These are phyloP conservation scores for Columbina picui DNA, from an alignment of 2,113 vertebrate genomes.

Conservation along the genomic window DNA sequence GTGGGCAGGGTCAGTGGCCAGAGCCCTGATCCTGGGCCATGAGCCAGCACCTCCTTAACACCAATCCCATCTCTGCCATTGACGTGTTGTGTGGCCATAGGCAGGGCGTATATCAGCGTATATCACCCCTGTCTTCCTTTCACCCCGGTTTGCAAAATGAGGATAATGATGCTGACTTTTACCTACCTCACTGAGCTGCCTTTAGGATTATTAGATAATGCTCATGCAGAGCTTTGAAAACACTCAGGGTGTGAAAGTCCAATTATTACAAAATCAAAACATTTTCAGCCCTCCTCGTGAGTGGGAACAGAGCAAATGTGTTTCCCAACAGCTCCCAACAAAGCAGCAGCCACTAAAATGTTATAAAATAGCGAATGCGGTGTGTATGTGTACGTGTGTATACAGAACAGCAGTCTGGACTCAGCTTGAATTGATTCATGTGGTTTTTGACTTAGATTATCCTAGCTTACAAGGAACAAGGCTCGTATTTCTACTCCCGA, in stretches of 20 bases:
- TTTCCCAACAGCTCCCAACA: neutral
- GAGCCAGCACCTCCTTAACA: neutral
- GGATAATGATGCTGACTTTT: neutral
- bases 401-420: neutral
- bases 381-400: neutral
- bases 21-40: neutral
- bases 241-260: neutral
- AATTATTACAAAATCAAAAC: neutral
- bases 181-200: slow-evolving; percentile 21
- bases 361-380: neutral
- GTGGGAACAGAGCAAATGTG: neutral
- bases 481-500: slow-evolving; percentile 24
- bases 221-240: neutral
- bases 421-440: slow-evolving; percentile 15
- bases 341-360: neutral
- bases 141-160: neutral
- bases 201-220: neutral
- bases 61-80: slow-evolving; percentile 22
- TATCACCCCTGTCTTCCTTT: neutral
- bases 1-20: neutral
- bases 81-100: slow-evolving; percentile 34
- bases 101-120: neutral
- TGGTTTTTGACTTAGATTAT: slow-evolving; percentile 55
- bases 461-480: slow-evolving; percentile 30
- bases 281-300: neutral